Base-by-base conservation (phyloP, 2,113 vertebrate species). In the Malurus alboscapulatus region DNA sequence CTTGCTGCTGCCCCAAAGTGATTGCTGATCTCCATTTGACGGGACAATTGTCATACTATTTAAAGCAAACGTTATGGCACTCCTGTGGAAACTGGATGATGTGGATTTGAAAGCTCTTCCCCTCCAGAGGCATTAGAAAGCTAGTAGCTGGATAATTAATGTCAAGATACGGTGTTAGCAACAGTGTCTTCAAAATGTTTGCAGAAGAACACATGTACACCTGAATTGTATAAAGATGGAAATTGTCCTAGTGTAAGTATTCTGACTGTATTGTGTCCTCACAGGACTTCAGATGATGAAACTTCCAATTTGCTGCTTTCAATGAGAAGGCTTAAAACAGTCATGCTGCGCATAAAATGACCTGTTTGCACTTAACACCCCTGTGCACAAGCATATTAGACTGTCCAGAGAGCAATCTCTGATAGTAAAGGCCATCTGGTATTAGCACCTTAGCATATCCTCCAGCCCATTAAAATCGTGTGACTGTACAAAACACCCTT, bases 131-230 rank as follows among this genome's bases (percentile, higher is more conserved):
- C n/a, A 74, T 21, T 54, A 81, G 10, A 73, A 74, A 84, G 34
- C 22, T 25, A 34, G 44, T 2, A 51, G 48, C 0, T 0, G 40
- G 34, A 77, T 5, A 87, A 55, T 42, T 78, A 77, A 66, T 6
- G 14, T 32, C 82, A 75, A 58, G 30, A 63, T 25, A 75, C 9
- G 10, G 58, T 2, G 7, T 51, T 44, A 54, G 16, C 17, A 77
- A 50, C 13, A 57, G 6, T 21, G 22, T 7, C 53, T 84, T 61
- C 18, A 81, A 88, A 86, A 24, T 7, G 8, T 25, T 84, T 44
- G 30, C 34, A 34, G 14, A 75, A 74, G 19, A 73, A 0, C 0
- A 12, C 2, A 32, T 1, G 3, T 9, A 14, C 68, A 92, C 20
- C 7, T 82, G 13, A 53, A n/a, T 0, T 47, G 20, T 17, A 34